phyloP scores from a whole-genome alignment of 2,888 invertebrate species.

The Sympetrum striolatum region DNA sequence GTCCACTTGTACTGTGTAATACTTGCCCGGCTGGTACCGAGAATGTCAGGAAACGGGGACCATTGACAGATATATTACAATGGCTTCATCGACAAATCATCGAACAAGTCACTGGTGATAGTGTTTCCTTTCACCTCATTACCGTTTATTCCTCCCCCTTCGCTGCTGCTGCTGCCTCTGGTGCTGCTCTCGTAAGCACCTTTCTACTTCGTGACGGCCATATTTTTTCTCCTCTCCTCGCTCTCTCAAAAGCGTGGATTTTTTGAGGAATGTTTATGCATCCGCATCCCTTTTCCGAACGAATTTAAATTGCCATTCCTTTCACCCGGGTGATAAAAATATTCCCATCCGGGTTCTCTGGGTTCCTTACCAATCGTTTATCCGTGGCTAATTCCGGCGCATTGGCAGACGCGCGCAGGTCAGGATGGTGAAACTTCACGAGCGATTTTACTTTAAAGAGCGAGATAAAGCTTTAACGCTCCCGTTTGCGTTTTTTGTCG shows the following conservation, averaged over 20 bases:
- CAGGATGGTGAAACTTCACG: too few relatives aligned
- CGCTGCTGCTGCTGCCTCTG: neutral
- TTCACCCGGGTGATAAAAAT: neutral
- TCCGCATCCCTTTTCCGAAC: neutral
- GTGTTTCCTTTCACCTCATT: slow-evolving; percentile 39
- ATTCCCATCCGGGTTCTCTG: neutral
- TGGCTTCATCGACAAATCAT: slow-evolving; percentile 39
- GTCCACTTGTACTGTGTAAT: neutral
- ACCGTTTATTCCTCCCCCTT: neutral
- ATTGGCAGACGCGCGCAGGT: neutral
- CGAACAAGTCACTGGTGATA: slow-evolving; percentile 36
- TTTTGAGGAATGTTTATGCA: neutral
- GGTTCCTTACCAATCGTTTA: neutral
- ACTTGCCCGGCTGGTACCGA: neutral
- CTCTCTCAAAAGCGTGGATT: neutral
- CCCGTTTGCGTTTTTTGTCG: too few relatives aligned
- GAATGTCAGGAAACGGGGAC: slow-evolving; percentile 24
- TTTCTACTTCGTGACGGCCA: neutral
- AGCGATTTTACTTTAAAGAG: too few relatives aligned
- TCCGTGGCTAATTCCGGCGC: neutral
- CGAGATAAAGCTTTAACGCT: too few relatives aligned
- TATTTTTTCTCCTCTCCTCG: neutral
- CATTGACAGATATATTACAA: slow-evolving; percentile 39
- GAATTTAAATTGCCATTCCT: neutral
- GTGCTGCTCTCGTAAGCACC: neutral